phyloP scores from a whole-genome alignment of 2,888 invertebrate species.

The Hoplodrina blanda region DNA sequence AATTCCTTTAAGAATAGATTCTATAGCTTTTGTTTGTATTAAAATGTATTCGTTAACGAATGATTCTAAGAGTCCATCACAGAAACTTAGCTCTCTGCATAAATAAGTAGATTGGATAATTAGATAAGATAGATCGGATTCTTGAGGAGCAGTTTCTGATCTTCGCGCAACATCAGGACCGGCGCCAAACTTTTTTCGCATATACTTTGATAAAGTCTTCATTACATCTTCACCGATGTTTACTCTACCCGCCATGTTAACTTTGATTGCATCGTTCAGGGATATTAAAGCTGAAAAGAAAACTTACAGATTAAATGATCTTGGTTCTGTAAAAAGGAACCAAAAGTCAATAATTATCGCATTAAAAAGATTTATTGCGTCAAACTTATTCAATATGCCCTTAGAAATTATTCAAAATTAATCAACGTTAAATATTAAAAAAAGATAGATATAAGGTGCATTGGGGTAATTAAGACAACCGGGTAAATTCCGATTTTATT shows the following conservation, averaged over 20 bases:
- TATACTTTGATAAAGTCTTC: conserved; percentile 71
- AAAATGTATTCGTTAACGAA: conserved; percentile 77
- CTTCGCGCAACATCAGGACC: conserved; percentile 60
- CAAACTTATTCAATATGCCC: too few relatives aligned
- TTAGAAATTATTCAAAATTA: too few relatives aligned
- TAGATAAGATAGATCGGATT: conserved; percentile 63
- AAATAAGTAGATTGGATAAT: conserved; percentile 71
- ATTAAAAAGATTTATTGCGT: too few relatives aligned
- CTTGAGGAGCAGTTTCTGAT: conserved; percentile 46
- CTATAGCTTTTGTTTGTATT: conserved; percentile 69
- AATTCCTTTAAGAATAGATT: conserved; percentile 68
- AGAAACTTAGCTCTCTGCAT: conserved; percentile 75
- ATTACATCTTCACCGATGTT: conserved; percentile 80
- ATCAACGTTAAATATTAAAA: too few relatives aligned
- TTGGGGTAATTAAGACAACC: too few relatives aligned
- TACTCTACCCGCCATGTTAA: conserved; percentile 80
- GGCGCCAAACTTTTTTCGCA: conserved; percentile 53
- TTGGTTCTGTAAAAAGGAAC: too few relatives aligned
- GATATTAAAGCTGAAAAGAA: conserved; percentile 67
- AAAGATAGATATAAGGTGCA: too few relatives aligned
- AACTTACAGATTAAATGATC: background rate
- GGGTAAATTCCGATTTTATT: too few relatives aligned
- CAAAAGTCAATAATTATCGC: too few relatives aligned
- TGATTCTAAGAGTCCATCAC: conserved; percentile 64
- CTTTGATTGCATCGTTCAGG: conserved; percentile 71